Evolutionary conservation across 2,797 vertebrate genomes (phyloP).

Genomic region (Urosaurus nigricauda): DNA sequence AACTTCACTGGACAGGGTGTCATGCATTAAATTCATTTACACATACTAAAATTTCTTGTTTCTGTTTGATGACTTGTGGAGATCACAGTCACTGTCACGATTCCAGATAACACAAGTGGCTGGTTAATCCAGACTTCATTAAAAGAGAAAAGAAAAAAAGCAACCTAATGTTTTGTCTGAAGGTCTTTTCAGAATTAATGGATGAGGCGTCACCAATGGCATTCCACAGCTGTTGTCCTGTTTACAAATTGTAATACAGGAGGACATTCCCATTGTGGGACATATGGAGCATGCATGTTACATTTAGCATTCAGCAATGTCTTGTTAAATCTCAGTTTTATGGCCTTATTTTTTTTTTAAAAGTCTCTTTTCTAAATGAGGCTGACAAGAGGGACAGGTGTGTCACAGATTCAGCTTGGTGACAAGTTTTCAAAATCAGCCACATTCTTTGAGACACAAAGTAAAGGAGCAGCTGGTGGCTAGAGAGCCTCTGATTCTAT

Average conservation of each 20-base stretch:
- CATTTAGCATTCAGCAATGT: slow-evolving; percentile 72
- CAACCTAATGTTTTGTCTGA: slow-evolving; percentile 67
- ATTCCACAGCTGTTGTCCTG: slow-evolving; percentile 77
- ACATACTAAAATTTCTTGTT: neutral
- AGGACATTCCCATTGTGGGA: slow-evolving; percentile 59
- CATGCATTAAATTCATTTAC: neutral
- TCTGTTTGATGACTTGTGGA: slow-evolving; percentile 4
- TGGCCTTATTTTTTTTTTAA: slow-evolving; percentile 69
- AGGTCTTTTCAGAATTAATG: slow-evolving; percentile 55
- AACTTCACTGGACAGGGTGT: neutral
- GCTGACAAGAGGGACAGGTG: slow-evolving; percentile 85
- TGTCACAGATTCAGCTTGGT: slow-evolving; percentile 73
- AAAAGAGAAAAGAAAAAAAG: slow-evolving; percentile 47
- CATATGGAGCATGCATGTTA: slow-evolving; percentile 68
- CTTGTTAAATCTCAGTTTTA: slow-evolving; percentile 78
- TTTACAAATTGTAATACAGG: slow-evolving; percentile 76
- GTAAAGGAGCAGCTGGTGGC: slow-evolving; percentile 78
- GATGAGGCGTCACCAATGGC: slow-evolving; percentile 39
- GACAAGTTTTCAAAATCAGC: slow-evolving; percentile 80
- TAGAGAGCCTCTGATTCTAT: slow-evolving; percentile 65
- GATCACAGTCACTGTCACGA: slow-evolving; percentile 28
- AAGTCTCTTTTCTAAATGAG: slow-evolving; percentile 74
- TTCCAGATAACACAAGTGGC: slow-evolving; percentile 58
- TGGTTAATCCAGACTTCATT: slow-evolving; percentile 46
- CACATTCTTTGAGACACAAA: slow-evolving; percentile 78